These are phyloP conservation scores for Trissoscelio sp. DNA, from an alignment of 2,888 invertebrate species.

Conservation along the genomic window DNA sequence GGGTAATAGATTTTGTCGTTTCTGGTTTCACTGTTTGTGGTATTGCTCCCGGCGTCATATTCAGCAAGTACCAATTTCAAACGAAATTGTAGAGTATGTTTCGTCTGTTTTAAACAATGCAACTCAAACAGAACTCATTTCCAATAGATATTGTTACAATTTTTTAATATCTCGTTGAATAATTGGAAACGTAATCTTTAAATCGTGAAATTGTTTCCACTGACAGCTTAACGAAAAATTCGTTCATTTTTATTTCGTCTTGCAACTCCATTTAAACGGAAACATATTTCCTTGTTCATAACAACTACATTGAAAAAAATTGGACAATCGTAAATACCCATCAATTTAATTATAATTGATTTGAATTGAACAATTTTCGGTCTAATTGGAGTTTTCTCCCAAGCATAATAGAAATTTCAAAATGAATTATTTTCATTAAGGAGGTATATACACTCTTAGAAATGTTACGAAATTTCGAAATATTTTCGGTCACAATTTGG, in stretches of 20 bases:
- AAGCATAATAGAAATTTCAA: too few relatives aligned
- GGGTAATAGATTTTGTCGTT: constrained; percentile 45
- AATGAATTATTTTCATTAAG: too few relatives aligned
- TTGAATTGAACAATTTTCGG: too few relatives aligned
- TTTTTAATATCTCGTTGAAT: constrained; percentile 20
- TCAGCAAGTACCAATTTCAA: constrained; percentile 45
- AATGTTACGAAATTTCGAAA: too few relatives aligned
- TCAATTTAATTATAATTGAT: too few relatives aligned
- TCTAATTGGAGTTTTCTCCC: too few relatives aligned
- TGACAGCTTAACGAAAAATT: constrained; percentile 29
- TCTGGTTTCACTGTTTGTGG: constrained; percentile 26
- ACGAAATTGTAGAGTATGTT: constrained; percentile 25
- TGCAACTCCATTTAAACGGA: constrained; percentile 15
- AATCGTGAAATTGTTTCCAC: constrained; percentile 25
- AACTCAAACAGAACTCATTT: constrained; percentile 4
- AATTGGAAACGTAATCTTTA: constrained; percentile 39
- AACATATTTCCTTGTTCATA: constrained; percentile 8
- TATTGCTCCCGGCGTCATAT: constrained; percentile 35
- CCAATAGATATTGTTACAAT: constrained; percentile 19
- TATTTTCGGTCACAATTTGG: too few relatives aligned
- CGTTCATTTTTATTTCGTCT: constrained; percentile 24
- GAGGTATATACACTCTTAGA: too few relatives aligned
- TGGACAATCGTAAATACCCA: too few relatives aligned
- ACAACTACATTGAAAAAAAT: not conserved
- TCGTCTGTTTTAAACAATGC: constrained; percentile 17